phyloP scores from a whole-genome alignment of 2,888 invertebrate genomes.

The Campoplex capitator region DNA sequence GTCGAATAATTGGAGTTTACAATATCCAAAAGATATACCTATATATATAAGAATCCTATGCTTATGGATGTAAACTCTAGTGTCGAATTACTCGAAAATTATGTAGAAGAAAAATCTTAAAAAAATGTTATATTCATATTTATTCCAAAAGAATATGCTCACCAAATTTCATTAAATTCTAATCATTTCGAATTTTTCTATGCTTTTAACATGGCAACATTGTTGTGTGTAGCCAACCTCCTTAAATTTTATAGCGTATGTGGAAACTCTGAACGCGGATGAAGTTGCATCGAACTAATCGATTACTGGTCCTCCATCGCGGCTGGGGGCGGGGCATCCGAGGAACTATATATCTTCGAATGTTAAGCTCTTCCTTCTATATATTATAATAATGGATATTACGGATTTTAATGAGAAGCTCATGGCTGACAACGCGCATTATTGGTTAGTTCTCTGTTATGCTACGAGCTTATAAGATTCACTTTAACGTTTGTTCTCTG shows the following conservation, averaged over 20 bases:
- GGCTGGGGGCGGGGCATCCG: conserved; percentile 35
- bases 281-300: conserved; percentile 71
- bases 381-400: neutral
- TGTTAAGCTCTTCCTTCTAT: neutral
- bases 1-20: too few relatives aligned
- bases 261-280: conserved; percentile 65
- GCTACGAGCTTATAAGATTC: conserved; percentile 46
- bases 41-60: too few relatives aligned
- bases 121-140: too few relatives aligned
- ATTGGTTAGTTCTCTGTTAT: conserved; percentile 62
- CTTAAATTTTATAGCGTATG: conserved; percentile 50
- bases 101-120: too few relatives aligned
- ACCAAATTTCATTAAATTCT: too few relatives aligned
- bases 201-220: neutral
- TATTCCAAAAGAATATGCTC: too few relatives aligned
- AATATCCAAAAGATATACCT: too few relatives aligned
- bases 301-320: conserved; percentile 68
- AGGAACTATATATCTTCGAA: conserved; percentile 1
- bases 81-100: too few relatives aligned
- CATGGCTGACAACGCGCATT: conserved; percentile 55
- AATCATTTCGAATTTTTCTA: too few relatives aligned
- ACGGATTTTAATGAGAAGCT: conserved; percentile 11
- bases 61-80: too few relatives aligned
- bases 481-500: conserved; percentile 15
- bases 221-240: neutral